Base-by-base conservation (phyloP, 2,888 invertebrate species). In the Euzophera pinguis region DNA sequence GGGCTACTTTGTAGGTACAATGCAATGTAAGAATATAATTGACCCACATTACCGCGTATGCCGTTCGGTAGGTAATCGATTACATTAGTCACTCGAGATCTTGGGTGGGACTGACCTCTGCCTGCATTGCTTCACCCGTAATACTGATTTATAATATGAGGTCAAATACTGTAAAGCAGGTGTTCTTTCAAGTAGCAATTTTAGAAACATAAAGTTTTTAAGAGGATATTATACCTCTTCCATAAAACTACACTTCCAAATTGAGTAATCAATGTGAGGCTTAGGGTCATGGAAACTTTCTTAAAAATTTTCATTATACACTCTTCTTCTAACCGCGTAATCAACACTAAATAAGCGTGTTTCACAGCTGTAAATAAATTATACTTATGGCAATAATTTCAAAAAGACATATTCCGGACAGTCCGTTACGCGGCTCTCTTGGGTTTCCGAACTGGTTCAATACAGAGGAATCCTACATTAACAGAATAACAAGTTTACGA, bases 391-490 rank as follows among this genome's bases (percentile, higher is more conserved):
- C 50, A 56, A 56, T 58, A 58, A 57, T 54, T 61, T 59, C 51
- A 48, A 52, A 53, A 47, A 39, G 55, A 59, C 54, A 55, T 65
- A 67, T 67, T 70, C 63, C 68, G 68, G 63, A 59, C 67, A 68
- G 63, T 59, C 65, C 70, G 73, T 71, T 72, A 73, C 68, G 38
- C 56, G 62, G 55, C 65, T 54, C 60, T 52, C 58, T 62, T 58
- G 57, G 37, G 55, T 53, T 58, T 53, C 22, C 58, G 55, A 61
- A 68, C 74, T 62, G 63, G 68, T 71, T 75, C 64, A 61, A 57
- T 60, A 67, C 43, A 10, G 29, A 14, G 41, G 32, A 50, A 39
- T 49, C 17, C 17, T 1, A 34, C 6, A 32, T 16, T 43, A 43
- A 51, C 53, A 53, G 55, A 47, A 55, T 49, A 53, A 55, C 57